phyloP scores from a whole-genome alignment of 1,140 invertebrate genomes.

The Drosophila asahinai region DNA sequence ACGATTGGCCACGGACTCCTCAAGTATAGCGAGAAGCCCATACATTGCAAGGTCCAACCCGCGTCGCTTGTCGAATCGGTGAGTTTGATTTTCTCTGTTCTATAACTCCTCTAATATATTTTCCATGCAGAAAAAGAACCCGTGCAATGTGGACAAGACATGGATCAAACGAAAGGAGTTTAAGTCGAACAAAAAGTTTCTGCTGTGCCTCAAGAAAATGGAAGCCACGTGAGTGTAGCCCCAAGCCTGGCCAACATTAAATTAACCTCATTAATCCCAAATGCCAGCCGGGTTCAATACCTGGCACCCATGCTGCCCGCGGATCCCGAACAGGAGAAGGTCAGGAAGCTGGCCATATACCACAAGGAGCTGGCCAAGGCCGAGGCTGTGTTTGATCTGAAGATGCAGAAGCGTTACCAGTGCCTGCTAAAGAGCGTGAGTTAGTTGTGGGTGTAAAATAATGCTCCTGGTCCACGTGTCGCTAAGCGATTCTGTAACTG shows the following conservation, averaged over 20 bases:
- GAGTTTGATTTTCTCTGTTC: not conserved
- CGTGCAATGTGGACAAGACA: constrained; percentile 11
- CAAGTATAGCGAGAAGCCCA: not conserved
- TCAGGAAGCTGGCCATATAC: constrained; percentile 52
- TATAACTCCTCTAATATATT: too few species aligned
- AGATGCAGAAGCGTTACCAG: constrained; percentile 85
- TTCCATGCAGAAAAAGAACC: constrained; percentile 13
- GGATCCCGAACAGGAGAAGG: constrained; percentile 86
- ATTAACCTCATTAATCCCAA: not conserved
- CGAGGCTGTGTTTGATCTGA: constrained; percentile 76
- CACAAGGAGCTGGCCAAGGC: constrained; percentile 46
- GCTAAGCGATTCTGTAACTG: constrained; percentile 38
- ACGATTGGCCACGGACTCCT: constrained; percentile 32
- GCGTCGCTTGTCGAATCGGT: constrained; percentile 1
- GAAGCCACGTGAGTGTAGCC: constrained; percentile 54
- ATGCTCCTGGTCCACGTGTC: constrained; percentile 24
- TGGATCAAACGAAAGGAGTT: constrained; percentile 56
- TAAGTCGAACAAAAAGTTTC: constrained; percentile 56
- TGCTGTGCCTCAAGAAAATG: constrained; percentile 64
- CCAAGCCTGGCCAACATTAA: too few species aligned
- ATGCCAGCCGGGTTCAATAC: constrained; percentile 80
- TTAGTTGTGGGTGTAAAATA: constrained; percentile 1
- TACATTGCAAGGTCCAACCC: constrained; percentile 5
- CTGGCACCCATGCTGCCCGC: constrained; percentile 85
- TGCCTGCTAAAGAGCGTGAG: constrained; percentile 85